Percentiles rank a stretch among this genome's conserved stretches.
Evolutionary conservation across 1,140 invertebrate genomes (phyloP).

Genomic region (Cotesia chilonis): DNA sequence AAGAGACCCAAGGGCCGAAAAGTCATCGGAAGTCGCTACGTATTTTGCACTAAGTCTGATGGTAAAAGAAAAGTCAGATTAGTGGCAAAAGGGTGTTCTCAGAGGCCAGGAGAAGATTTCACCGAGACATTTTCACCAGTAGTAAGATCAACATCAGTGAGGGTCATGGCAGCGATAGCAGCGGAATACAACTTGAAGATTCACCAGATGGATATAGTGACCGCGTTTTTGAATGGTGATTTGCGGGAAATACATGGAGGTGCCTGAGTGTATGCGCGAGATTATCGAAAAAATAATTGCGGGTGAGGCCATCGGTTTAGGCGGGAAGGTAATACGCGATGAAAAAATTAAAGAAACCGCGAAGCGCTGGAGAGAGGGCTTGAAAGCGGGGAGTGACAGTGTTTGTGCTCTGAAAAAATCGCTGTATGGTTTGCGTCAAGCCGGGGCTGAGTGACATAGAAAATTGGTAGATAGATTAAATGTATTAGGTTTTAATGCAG

Average conservation of each 20-base stretch:
- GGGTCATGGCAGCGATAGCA: neutral
- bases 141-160: neutral
- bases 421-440: too few species aligned
- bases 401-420: too few species aligned
- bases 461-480: too few species aligned
- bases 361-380: too few species aligned
- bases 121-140: conserved; percentile 21
- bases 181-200: neutral
- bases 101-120: conserved; percentile 22
- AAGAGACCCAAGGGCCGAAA: conserved; percentile 35
- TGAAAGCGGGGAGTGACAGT: too few species aligned
- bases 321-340: conserved; percentile 18
- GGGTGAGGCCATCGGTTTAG: too few species aligned
- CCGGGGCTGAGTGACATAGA: too few species aligned
- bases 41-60: conserved; percentile 44
- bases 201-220: neutral
- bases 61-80: conserved; percentile 47
- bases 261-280: too few species aligned
- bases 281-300: too few species aligned
- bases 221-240: conserved; percentile 47
- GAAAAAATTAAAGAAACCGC: conserved; percentile 32
- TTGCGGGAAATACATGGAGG: conserved; percentile 37
- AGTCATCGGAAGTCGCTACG: conserved; percentile 43
- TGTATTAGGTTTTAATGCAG: too few species aligned
- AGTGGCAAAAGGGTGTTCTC: conserved; percentile 44